Conservation (phyloP, 2,113 vertebrate species). For the Erythrocebus patas region DNA sequence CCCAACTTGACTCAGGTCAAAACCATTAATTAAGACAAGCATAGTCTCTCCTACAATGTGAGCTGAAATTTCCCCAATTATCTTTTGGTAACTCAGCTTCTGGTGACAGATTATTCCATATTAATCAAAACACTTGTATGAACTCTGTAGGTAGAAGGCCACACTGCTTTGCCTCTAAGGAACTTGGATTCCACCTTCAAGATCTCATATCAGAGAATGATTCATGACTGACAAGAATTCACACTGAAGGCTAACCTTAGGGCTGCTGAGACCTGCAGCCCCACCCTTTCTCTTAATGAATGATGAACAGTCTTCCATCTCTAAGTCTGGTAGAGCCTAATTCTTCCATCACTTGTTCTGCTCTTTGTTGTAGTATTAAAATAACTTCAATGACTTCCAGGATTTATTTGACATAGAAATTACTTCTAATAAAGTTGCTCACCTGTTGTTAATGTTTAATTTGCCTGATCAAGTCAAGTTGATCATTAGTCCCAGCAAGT, state of each 20-base stretch:
- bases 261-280: not conserved
- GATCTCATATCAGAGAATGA: not conserved
- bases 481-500: not conserved
- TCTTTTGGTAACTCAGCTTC: not conserved
- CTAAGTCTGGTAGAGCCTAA: not conserved
- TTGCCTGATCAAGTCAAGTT: not conserved
- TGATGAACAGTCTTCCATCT: not conserved
- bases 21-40: not conserved
- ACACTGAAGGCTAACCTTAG: not conserved
- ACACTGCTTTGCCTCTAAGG: not conserved
- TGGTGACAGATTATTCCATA: not conserved
- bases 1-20: not conserved
- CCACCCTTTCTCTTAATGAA: not conserved
- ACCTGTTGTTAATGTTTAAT: rapidly evolving
- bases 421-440: not conserved
- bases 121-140: not conserved
- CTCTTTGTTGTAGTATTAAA: not conserved
- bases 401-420: not conserved
- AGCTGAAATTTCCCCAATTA: not conserved
- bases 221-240: not conserved
- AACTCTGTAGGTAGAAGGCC: not conserved
- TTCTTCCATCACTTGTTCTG: not conserved
- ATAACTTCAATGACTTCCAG: not conserved
- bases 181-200: not conserved
- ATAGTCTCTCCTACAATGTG: not conserved